Evolutionary conservation across 2,113 vertebrate genomes (phyloP).

Genomic region (Antigone vipio): DNA sequence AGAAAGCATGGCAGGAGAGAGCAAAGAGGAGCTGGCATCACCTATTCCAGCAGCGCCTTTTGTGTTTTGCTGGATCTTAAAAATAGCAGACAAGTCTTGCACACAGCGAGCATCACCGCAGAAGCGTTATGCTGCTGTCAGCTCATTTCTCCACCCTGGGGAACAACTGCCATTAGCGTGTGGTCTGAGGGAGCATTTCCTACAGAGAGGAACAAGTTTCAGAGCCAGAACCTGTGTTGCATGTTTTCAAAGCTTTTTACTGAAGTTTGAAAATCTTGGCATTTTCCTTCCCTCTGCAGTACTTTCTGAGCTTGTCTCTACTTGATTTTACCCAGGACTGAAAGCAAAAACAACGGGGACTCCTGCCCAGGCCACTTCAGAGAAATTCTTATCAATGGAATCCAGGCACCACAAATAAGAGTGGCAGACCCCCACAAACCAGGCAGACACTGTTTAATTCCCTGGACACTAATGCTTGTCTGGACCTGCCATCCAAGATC

Average conservation of each 20-base stretch:
- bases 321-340: neutral
- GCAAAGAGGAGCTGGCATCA: neutral
- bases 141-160: neutral
- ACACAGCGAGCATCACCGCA: rapidly evolving
- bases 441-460: neutral
- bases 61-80: neutral
- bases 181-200: neutral
- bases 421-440: neutral
- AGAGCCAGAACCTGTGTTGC: neutral
- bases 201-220: neutral
- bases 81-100: neutral
- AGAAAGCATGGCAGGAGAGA: neutral
- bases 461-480: neutral
- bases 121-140: neutral
- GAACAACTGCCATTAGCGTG: rapidly evolving
- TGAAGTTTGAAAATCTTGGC: neutral
- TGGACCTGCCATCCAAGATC: neutral
- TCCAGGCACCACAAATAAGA: neutral
- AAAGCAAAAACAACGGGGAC: neutral
- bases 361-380: neutral
- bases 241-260: neutral
- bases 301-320: neutral
- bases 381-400: neutral
- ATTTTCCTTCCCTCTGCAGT: neutral
- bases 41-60: neutral